phyloP scores from a whole-genome alignment of 2,888 invertebrate genomes.

The Drosophila parthenogenetica region DNA sequence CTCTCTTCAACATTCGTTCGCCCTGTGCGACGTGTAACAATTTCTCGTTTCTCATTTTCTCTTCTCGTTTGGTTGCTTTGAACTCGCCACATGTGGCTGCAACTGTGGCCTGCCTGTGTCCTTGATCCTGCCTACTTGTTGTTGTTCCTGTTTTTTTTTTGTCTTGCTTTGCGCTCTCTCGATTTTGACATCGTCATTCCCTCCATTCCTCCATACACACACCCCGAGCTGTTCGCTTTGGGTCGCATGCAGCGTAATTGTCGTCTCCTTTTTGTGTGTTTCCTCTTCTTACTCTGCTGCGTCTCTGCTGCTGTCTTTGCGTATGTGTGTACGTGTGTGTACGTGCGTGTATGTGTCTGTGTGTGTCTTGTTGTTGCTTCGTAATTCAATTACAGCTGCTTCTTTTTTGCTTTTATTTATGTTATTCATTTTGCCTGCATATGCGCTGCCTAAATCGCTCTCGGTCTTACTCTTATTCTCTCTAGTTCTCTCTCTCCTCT shows the following conservation, averaged over 20 bases:
- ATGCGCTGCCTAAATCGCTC: conserved; percentile 3
- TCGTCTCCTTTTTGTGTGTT: conserved; percentile 52
- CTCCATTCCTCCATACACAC: conserved; percentile 17
- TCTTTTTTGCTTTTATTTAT: conserved; percentile 63
- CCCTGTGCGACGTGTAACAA: conserved; percentile 60
- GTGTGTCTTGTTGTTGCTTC: conserved; percentile 42
- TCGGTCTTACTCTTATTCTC: neutral
- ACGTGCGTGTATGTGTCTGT: conserved; percentile 31
- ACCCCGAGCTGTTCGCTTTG: conserved; percentile 39
- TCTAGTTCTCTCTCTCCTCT: neutral
- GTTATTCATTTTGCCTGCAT: conserved; percentile 41
- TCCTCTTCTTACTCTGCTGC: conserved; percentile 43
- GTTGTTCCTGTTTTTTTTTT: conserved; percentile 45
- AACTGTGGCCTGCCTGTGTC: conserved; percentile 62
- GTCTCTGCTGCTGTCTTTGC: conserved; percentile 59
- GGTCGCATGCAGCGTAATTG: conserved; percentile 41
- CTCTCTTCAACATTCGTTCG: conserved; percentile 40
- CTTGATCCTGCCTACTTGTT: conserved; percentile 81
- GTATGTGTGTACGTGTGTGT: conserved; percentile 11
- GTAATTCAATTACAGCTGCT: conserved; percentile 83
- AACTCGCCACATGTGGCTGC: conserved; percentile 30
- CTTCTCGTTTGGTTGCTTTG: conserved; percentile 36
- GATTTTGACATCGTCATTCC: conserved; percentile 38
- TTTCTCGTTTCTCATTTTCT: conserved; percentile 41
- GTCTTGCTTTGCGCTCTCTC: conserved; percentile 5